Base-by-base conservation (phyloP, 2,797 vertebrate genomes). In the Alfaro cultratus region DNA sequence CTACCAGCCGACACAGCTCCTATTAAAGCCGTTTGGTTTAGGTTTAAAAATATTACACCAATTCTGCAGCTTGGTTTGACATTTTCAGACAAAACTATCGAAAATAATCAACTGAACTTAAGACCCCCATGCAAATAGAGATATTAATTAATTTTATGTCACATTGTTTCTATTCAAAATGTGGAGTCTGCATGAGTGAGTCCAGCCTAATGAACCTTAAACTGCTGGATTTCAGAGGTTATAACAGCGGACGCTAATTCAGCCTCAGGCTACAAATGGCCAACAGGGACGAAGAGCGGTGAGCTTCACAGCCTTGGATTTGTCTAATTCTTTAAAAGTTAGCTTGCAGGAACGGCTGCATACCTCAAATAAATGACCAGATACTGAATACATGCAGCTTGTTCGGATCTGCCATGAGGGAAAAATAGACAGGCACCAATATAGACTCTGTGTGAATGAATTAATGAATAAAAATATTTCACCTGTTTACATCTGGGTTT, bases 1-100 rank as follows among this genome's bases (percentile, higher is more conserved):
- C 64, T 49, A 75, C 41, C 11, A 68, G 64, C 60, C 53, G 80
- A 51, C 8, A 1, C 73, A 41, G 43, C 67, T 86, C 73, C 80
- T 26, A 6, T 64, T 39, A 76, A 51, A 75, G 72, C 29, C 62
- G 13, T 68, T 36, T 34, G 8, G 76, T 85, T 12, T 64, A 57
- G 41, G 79, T 62, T 72, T 18, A 23, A 67, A 64, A 74, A 46
- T 8, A 21, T 57, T 46, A 16, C 16, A 39, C 13, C 18, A 12
- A 64, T 77, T 74, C 34, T 53, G 45, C 29, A 18, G 21, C 62
- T 49, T 29, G 5, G 21, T 23, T 49, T 34, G 13, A 60, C 21
- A 6, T n/a, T 47, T 36, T 36, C 13, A 67, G 75, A 77, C 31
- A 68, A 23, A 71, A 8, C 43, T 15, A 18, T 71, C 12, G 7